Evolutionary conservation across 2,888 invertebrate species (phyloP), one percentile per base, ranked within the genome.

Genomic region (Drosophila gaucha): DNA sequence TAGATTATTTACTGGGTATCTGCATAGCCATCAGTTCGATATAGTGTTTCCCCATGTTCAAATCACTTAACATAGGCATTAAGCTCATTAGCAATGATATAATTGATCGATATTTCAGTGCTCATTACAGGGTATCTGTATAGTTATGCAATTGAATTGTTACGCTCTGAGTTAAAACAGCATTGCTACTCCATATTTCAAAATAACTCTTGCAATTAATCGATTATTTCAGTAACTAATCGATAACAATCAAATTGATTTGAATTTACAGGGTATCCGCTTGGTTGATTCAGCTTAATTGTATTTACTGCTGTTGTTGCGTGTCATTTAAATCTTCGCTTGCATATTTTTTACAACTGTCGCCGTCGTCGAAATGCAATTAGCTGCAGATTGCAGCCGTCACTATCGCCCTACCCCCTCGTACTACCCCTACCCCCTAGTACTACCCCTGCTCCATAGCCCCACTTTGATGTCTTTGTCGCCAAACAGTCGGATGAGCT

Each of bases 321-420:
- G 35, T 67, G 35, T 38, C 20, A 49, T 38, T 49, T 46, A 80
- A 78, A 80, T 80, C 84, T 74, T 74, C 60, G 57, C 54, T 67
- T 57, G 68, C 68, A 74, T 74, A 80, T 59, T 84, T 80, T 80
- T 84, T 84, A 74, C 80, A 72, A 69, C 72, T 38, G 64, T 47
- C 52, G 57, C 26, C 46, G 73, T 39, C 64, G 74, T 67, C 59
- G 51, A 74, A 82, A 74, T 84, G 78, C 70, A 80, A 80, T 84
- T 84, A 84, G 75, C 59, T 68, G 59, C 63, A 74, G 78, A 78
- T 84, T 73, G 74, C 62, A 57, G 63, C 35, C 30, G 54, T 58
- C 35, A 55, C 49, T 62, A 72, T 66, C 72, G 67, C 16, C 41
- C 12, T 12, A 14, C 14, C 20, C 10, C 4, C 14, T 9, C 41